These are phyloP conservation scores for Pluvialis apricaria DNA, from an alignment of 2,113 vertebrate genomes.

Conservation along the genomic window DNA sequence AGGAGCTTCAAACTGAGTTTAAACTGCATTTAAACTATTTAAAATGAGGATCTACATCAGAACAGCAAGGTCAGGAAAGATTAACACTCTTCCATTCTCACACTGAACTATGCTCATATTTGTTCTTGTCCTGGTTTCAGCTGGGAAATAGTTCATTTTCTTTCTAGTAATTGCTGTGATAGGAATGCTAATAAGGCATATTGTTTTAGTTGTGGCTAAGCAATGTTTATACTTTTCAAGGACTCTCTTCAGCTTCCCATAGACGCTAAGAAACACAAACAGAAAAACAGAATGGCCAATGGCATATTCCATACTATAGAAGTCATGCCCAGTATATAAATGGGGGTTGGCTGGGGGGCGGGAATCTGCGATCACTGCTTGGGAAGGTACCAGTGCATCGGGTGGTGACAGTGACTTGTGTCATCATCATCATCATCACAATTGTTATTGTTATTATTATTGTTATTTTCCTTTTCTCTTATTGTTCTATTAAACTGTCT, in stretches of 20 bases:
- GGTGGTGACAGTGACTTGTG: neutral
- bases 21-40: neutral
- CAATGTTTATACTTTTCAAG: neutral
- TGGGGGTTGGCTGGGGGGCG: neutral
- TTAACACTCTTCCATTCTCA: neutral
- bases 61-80: neutral
- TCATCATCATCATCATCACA: neutral
- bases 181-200: neutral
- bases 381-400: neutral
- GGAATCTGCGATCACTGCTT: neutral
- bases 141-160: neutral
- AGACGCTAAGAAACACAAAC: neutral
- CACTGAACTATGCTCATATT: neutral
- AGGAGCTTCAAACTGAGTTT: neutral
- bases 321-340: neutral
- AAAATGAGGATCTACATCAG: neutral
- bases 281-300: neutral
- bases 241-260: neutral
- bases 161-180: neutral
- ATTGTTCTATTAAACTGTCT: too few species aligned
- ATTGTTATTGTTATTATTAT: neutral
- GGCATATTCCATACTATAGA: neutral
- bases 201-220: neutral
- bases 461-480: neutral
- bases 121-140: neutral